These are phyloP conservation scores for Spodoptera exigua DNA, from an alignment of 2,888 invertebrate genomes.

Conservation along the genomic window DNA sequence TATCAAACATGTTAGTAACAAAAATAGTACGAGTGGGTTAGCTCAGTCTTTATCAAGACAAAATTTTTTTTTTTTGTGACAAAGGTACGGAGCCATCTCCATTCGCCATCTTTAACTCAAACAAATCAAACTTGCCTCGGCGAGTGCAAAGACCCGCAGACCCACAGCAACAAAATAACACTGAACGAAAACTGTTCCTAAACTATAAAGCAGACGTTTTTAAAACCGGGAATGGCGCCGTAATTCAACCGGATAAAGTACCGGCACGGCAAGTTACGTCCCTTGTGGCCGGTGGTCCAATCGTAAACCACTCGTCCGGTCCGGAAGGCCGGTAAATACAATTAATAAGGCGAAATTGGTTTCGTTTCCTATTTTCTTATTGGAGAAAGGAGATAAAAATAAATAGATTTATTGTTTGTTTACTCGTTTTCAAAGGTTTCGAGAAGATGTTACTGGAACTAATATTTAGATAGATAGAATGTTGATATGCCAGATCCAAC, in stretches of 20 bases:
- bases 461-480: neutral
- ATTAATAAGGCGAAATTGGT: conserved; percentile 43
- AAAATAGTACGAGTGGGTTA: no score
- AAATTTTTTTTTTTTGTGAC: no score
- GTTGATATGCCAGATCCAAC: no score
- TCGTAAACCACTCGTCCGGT: conserved; percentile 47
- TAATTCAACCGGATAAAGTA: conserved; percentile 35
- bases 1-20: no score
- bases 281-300: conserved; percentile 34
- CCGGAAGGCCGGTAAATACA: conserved; percentile 37
- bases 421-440: neutral
- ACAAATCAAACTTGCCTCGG: no score
- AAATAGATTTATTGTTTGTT: neutral
- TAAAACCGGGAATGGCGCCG: conserved; percentile 14
- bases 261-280: conserved; percentile 44
- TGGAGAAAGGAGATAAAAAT: neutral
- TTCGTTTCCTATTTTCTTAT: conserved; percentile 16
- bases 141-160: no score
- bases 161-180: no score
- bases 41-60: no score
- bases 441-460: neutral
- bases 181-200: conserved; percentile 2
- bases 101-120: no score
- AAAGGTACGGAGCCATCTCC: no score
- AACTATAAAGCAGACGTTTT: conserved; percentile 11